Percentiles rank a stretch among this genome's conserved stretches.
Evolutionary conservation across 1,140 invertebrate genomes (phyloP).

Genomic region (Calephelis virginiensis): DNA sequence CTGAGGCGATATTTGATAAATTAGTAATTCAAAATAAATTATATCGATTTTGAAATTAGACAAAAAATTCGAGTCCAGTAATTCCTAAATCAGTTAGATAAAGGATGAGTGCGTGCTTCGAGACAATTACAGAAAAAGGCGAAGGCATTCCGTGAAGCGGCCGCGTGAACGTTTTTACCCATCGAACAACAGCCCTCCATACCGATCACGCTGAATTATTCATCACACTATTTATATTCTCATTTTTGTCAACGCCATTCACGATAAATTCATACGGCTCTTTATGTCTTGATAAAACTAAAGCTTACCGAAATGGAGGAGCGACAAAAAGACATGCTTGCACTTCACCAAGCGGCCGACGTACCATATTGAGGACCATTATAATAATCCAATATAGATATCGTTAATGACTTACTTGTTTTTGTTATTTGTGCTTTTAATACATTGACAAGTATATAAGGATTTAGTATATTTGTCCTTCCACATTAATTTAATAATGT

Average conservation of each 20-base stretch:
- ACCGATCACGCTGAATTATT: constrained; percentile 77
- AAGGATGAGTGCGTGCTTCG: constrained; percentile 70
- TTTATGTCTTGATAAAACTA: constrained; percentile 77
- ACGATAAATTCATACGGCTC: constrained; percentile 72
- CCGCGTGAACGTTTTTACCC: constrained; percentile 59
- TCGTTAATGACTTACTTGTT: constrained; percentile 18
- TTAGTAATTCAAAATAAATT: constrained; percentile 35
- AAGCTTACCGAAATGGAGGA: constrained; percentile 67
- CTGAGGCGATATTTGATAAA: constrained; percentile 11
- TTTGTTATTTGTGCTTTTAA: constrained; percentile 1
- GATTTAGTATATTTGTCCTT: too few species aligned
- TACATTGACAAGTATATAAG: neutral
- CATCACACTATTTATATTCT: constrained; percentile 76
- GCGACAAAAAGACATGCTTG: constrained; percentile 47
- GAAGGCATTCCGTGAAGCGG: constrained; percentile 63
- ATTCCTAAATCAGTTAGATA: constrained; percentile 75
- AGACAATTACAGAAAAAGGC: constrained; percentile 76
- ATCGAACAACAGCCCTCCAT: constrained; percentile 58
- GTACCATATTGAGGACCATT: constrained; percentile 36
- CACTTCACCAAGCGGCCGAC: constrained; percentile 44
- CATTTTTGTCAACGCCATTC: constrained; percentile 76
- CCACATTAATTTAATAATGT: too few species aligned
- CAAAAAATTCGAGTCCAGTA: constrained; percentile 58
- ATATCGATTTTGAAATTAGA: constrained; percentile 30
- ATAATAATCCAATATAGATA: constrained; percentile 39